phyloP scores from a whole-genome alignment of 2,888 invertebrate genomes.

The Chromoteleia sp. region DNA sequence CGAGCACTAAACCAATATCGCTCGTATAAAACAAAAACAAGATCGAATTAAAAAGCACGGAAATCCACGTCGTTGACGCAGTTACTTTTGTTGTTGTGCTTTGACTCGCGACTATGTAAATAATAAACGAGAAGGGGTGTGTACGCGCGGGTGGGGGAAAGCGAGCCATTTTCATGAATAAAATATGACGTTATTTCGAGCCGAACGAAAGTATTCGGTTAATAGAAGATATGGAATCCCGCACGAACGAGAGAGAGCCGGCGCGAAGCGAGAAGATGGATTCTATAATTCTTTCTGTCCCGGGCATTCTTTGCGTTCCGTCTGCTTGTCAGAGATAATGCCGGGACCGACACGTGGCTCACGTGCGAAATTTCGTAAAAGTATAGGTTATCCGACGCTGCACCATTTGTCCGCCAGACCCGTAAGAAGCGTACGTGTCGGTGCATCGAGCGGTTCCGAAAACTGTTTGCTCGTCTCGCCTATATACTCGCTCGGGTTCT shows the following conservation, averaged over 20 bases:
- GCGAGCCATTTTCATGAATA: conserved; percentile 38
- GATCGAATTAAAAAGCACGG: conserved; percentile 50
- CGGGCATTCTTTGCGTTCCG: conserved; percentile 67
- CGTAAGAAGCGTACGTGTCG: conserved; percentile 75
- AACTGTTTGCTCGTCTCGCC: conserved; percentile 56
- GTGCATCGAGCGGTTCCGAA: conserved; percentile 74
- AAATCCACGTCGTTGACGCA: conserved; percentile 30
- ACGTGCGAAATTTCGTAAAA: conserved; percentile 78
- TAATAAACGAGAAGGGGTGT: background rate
- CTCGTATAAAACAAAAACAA: conserved; percentile 33
- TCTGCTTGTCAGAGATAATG: conserved; percentile 73
- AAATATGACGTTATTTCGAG: conserved; percentile 36
- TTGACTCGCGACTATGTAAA: conserved; percentile 21
- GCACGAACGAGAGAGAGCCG: background rate
- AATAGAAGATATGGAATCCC: conserved; percentile 56
- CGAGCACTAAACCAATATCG: conserved; percentile 36
- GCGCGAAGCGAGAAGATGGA: conserved; percentile 49
- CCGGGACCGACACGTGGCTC: conserved; percentile 75
- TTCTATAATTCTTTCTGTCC: conserved; percentile 65
- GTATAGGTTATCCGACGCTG: conserved; percentile 65
- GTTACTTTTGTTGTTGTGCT: conserved; percentile 16
- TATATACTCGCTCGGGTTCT: conserved; percentile 45
- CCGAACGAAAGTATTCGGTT: conserved; percentile 48
- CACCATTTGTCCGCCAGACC: conserved; percentile 73
- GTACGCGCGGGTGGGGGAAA: background rate